Evolutionary conservation across 2,888 invertebrate genomes (phyloP).

Genomic region (Gymnoscelis rufifasciata): DNA sequence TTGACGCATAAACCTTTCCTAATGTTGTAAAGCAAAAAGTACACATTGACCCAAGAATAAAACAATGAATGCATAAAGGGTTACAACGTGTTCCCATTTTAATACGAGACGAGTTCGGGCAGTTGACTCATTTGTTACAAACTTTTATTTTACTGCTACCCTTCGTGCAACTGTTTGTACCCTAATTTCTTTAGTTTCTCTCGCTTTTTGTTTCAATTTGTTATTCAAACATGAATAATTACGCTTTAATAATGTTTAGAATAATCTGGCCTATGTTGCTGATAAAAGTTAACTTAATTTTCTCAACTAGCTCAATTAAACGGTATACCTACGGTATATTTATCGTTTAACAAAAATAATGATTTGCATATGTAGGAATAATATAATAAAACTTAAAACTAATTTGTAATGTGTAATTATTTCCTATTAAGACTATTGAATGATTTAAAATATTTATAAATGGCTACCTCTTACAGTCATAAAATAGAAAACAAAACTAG

Average conservation of each 20-base stretch:
- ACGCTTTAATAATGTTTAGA: background rate
- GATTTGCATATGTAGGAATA: too few relatives aligned
- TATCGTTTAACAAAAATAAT: too few relatives aligned
- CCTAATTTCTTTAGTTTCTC: conserved; percentile 31
- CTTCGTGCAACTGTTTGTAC: conserved; percentile 42
- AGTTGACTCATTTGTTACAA: conserved; percentile 66
- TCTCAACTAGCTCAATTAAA: too few relatives aligned
- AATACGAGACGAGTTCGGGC: conserved; percentile 62
- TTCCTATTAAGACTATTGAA: too few relatives aligned
- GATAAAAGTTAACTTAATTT: too few relatives aligned
- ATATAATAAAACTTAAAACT: too few relatives aligned
- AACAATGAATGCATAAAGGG: conserved; percentile 69
- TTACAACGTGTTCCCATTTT: conserved; percentile 70
- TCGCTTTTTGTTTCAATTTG: conserved; percentile 24
- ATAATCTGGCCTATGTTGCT: background rate
- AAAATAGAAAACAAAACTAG: too few relatives aligned
- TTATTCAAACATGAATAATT: conserved; percentile 7
- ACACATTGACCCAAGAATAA: conserved; percentile 73
- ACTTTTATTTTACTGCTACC: conserved; percentile 59
- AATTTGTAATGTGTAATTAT: too few relatives aligned
- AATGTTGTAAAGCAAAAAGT: conserved; percentile 60
- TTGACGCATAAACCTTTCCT: conserved; percentile 76
- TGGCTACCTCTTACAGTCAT: too few relatives aligned
- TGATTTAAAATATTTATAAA: too few relatives aligned
- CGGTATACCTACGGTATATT: too few relatives aligned